phyloP scores from a whole-genome alignment of 53 echinoderm and acorn worm species.

The Glandiceps talaboti region DNA sequence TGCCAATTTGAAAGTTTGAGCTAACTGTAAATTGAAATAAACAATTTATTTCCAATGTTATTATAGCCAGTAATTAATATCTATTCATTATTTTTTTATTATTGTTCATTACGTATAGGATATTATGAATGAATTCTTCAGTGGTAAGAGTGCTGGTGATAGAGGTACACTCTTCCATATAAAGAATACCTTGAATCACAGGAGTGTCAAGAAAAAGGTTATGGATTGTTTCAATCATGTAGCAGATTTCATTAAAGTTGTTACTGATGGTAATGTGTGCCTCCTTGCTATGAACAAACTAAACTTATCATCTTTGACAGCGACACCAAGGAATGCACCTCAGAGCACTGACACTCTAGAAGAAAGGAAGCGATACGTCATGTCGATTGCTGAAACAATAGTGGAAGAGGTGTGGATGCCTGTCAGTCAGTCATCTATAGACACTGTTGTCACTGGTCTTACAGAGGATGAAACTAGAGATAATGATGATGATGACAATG shows the following conservation, averaged over 20 bases:
- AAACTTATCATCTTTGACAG: not conserved
- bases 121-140: slow-evolving; percentile 17
- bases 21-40: too few relatives aligned
- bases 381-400: not conserved
- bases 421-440: not conserved
- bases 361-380: not conserved
- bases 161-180: slow-evolving; percentile 20
- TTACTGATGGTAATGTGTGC: not conserved
- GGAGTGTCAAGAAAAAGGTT: slow-evolving; percentile 12
- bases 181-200: slow-evolving; percentile 17
- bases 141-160: slow-evolving; percentile 9
- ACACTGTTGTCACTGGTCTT: not conserved
- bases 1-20: too few relatives aligned
- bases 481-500: too few relatives aligned
- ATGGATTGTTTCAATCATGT: slow-evolving; percentile 20
- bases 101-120: too few relatives aligned
- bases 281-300: not conserved
- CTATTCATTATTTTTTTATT: too few relatives aligned
- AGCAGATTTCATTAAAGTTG: not conserved
- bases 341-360: not conserved
- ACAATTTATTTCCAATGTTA: too few relatives aligned
- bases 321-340: not conserved
- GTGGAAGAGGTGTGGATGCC: not conserved
- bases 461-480: not conserved
- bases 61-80: too few relatives aligned